Base-by-base conservation (phyloP, 2,888 invertebrate species). In the Endomychus coccineus region DNA sequence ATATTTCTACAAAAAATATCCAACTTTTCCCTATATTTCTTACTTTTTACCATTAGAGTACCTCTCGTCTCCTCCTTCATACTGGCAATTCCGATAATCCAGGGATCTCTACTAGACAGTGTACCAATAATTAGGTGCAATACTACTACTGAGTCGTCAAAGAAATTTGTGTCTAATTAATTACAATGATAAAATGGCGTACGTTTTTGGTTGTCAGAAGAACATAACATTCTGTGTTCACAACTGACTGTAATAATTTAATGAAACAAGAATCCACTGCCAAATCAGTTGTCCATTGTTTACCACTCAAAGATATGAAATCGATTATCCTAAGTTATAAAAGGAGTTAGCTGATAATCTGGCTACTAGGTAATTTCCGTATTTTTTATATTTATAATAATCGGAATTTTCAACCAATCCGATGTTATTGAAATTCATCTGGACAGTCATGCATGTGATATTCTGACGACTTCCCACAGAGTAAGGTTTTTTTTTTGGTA, bases 151-250 rank as follows among this genome's bases (percentile, higher is more conserved):
- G n/a, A n/a, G n/a, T n/a, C n/a, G 17, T n/a, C 19, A 16, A 12
- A 29, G 19, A 16, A 29, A 29, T 4, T 16, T 19, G 7, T 4
- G n/a, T 3, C 16, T 19, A n/a, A 16, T 16, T 27, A 9, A 4
- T 27, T 11, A 27, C 27, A 27, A 15, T 27, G 28, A 16, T 27
- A 27, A 13, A 13, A 30, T 30, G 21, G 17, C 14, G 30, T 13
- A 9, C 14, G 21, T 9, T 17, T 10, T n/a, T 17, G 19, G 21
- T 30, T 4, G 7, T 30, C 9, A n/a, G 3, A 4, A 29, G 9
- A 11, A 17, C 6, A 7, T 16, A 16, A 10, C 3, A 7, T 17
- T 29, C 10, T 3, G 27, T 27, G 12, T 12, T 11, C 9, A 9
- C 6, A 11, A 9, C 17, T n/a, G n/a, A n/a, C 5, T 29, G 11